These are phyloP conservation scores for Limanda limanda DNA, from an alignment of 2,113 vertebrate species.

Conservation along the genomic window DNA sequence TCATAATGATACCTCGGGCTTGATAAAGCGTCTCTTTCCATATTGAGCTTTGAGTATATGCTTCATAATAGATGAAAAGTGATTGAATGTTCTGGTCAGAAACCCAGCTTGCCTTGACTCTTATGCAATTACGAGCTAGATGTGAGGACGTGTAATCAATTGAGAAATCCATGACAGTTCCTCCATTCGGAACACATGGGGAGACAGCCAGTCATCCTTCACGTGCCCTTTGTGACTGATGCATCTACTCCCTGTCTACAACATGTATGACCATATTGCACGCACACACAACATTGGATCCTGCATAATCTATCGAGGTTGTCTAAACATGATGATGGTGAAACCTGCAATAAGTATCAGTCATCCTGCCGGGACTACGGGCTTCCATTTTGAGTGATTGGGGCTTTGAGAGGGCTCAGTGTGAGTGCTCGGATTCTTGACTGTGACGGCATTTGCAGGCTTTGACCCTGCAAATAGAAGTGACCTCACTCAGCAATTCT, in stretches of 20 bases:
- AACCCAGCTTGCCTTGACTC: slow-evolving; percentile 55
- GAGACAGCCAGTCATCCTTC: slow-evolving; percentile 74
- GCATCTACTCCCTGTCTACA: slow-evolving; percentile 62
- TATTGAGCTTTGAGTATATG: slow-evolving; percentile 54
- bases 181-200: slow-evolving; percentile 64
- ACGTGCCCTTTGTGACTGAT: slow-evolving; percentile 74
- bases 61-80: slow-evolving; percentile 63
- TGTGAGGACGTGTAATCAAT: slow-evolving; percentile 73
- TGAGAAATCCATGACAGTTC: slow-evolving; percentile 75
- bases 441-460: slow-evolving; percentile 51
- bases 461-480: slow-evolving; percentile 55
- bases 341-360: slow-evolving; percentile 71
- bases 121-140: slow-evolving; percentile 65
- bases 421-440: slow-evolving; percentile 49
- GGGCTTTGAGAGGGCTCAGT: slow-evolving; percentile 45
- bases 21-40: slow-evolving; percentile 53
- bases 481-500: slow-evolving; percentile 41
- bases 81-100: slow-evolving; percentile 64
- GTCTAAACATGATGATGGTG: slow-evolving; percentile 74
- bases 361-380: slow-evolving; percentile 62
- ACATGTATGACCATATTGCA: slow-evolving; percentile 67
- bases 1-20: slow-evolving; percentile 40
- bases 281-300: slow-evolving; percentile 59
- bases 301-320: slow-evolving; percentile 72
- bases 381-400: slow-evolving; percentile 59